Percentiles rank a stretch among this genome's conserved stretches.
These are phyloP conservation scores for Tanytarsus gracilentus DNA, from an alignment of 2,888 invertebrate genomes.

Conservation along the genomic window DNA sequence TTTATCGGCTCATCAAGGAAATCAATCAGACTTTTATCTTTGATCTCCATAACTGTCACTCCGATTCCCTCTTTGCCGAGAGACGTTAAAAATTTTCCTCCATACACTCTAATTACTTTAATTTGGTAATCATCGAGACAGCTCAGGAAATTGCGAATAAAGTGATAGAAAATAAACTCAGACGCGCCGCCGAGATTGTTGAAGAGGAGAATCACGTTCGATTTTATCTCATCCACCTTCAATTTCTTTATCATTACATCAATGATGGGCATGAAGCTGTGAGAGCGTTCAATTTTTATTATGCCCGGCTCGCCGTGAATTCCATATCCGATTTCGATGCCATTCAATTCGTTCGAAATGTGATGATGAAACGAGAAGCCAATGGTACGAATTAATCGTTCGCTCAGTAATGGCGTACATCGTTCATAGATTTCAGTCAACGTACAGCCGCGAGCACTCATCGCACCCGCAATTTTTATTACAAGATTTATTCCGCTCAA, in stretches of 20 bases:
- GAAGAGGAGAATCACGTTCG: constrained; percentile 54
- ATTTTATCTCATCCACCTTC: constrained; percentile 31
- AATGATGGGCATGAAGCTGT: constrained; percentile 45
- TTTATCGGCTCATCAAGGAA: constrained; percentile 6
- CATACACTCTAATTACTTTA: constrained; percentile 34
- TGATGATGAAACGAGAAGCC: constrained; percentile 28
- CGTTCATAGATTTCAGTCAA: constrained; percentile 49
- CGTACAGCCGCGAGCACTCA: constrained; percentile 53
- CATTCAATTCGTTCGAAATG: constrained; percentile 33
- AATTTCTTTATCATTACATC: constrained; percentile 45
- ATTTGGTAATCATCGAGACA: constrained; percentile 31
- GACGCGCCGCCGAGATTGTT: constrained; percentile 73
- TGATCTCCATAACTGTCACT: constrained; percentile 56
- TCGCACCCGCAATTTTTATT: constrained; percentile 62
- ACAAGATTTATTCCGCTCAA: constrained; percentile 50
- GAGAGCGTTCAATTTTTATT: constrained; percentile 43
- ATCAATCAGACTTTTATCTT: constrained; percentile 36
- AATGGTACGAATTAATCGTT: constrained; percentile 42
- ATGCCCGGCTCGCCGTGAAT: constrained; percentile 51
- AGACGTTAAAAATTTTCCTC: constrained; percentile 58
- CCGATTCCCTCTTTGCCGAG: constrained; percentile 71
- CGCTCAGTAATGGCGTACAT: constrained; percentile 43
- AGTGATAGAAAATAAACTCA: constrained; percentile 43
- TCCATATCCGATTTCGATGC: constrained; percentile 56
- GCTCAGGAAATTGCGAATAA: constrained; percentile 30